A percentile compares a stretch with the other conserved stretches of the same genome.
Conservation (phyloP, 2,888 invertebrate genomes). For the Drosophila limbata region DNA sequence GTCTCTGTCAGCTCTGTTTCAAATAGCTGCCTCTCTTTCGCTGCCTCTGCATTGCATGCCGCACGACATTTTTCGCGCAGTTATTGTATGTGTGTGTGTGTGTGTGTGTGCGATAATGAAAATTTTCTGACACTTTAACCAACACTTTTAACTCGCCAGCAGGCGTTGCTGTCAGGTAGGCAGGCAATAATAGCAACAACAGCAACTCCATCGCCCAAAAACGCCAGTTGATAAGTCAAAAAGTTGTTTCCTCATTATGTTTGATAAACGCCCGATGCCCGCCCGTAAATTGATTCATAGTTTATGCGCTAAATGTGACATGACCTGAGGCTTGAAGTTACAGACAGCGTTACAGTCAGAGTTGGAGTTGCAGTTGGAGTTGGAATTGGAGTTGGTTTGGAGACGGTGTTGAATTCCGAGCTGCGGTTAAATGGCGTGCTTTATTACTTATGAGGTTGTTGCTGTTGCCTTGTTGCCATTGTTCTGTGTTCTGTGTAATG, state of each 20-base stretch:
- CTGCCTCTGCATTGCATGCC: slow-evolving; percentile 72
- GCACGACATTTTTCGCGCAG: slow-evolving; percentile 75
- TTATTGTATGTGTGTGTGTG: slow-evolving; percentile 27
- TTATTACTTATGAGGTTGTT: slow-evolving; percentile 76
- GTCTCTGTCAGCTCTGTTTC: slow-evolving; percentile 11
- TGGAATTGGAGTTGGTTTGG: slow-evolving; percentile 14
- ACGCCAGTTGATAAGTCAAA: slow-evolving; percentile 73
- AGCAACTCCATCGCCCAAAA: slow-evolving; percentile 33
- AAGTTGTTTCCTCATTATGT: slow-evolving; percentile 80
- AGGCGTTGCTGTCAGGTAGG: slow-evolving; percentile 62
- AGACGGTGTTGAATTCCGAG: slow-evolving; percentile 48
- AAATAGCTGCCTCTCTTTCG: slow-evolving; percentile 28
- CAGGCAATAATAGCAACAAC: slow-evolving; percentile 34
- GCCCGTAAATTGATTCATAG: slow-evolving; percentile 77
- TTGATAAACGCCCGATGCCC: slow-evolving; percentile 75
- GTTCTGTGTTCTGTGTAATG: slow-evolving; percentile 72
- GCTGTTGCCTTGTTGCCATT: slow-evolving; percentile 36
- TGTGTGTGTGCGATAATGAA: slow-evolving; percentile 75
- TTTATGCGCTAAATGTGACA: slow-evolving; percentile 83
- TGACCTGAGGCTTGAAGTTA: slow-evolving; percentile 50
- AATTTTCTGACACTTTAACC: slow-evolving; percentile 81
- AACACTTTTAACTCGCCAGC: slow-evolving; percentile 76
- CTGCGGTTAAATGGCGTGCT: slow-evolving; percentile 68
- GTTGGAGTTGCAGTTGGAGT: neutral
- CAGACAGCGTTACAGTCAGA: neutral